Conservation (phyloP, 1,140 invertebrate genomes). For the Sycophila sp. region DNA sequence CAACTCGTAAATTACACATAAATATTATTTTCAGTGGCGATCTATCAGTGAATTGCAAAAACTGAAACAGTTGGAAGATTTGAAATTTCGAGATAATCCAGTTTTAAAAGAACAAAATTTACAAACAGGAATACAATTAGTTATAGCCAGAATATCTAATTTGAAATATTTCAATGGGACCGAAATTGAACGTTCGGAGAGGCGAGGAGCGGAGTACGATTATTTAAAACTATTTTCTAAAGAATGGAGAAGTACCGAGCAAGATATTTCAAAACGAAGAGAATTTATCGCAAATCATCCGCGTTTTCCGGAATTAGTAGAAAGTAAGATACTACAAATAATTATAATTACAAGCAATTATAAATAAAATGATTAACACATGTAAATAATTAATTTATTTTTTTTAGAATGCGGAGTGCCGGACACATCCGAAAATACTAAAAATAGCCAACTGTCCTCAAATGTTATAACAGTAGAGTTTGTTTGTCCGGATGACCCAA, state of each 20-base stretch:
- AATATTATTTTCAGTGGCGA: conserved; percentile 73
- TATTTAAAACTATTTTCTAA: conserved; percentile 83
- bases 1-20: conserved; percentile 16
- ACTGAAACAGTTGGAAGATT: conserved; percentile 74
- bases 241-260: conserved; percentile 75
- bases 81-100: conserved; percentile 81
- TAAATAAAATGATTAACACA: conserved; percentile 33
- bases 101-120: conserved; percentile 73
- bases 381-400: conserved; percentile 18
- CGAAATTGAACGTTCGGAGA: conserved; percentile 73
- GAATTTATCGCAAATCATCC: conserved; percentile 80
- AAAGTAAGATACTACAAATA: conserved; percentile 66
- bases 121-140: conserved; percentile 78
- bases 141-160: conserved; percentile 77
- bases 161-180: conserved; percentile 76
- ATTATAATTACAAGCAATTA: conserved; percentile 25
- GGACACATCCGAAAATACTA: conserved; percentile 76
- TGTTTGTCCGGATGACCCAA: conserved; percentile 64
- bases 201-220: conserved; percentile 87
- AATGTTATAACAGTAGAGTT: conserved; percentile 75
- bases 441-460: conserved; percentile 75
- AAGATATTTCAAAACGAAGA: conserved; percentile 58
- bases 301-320: conserved; percentile 72
- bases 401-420: conserved; percentile 80
- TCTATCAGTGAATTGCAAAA: conserved; percentile 87